phyloP scores from a whole-genome alignment of 2,888 invertebrate genomes.

The Coenonympha arcania region DNA sequence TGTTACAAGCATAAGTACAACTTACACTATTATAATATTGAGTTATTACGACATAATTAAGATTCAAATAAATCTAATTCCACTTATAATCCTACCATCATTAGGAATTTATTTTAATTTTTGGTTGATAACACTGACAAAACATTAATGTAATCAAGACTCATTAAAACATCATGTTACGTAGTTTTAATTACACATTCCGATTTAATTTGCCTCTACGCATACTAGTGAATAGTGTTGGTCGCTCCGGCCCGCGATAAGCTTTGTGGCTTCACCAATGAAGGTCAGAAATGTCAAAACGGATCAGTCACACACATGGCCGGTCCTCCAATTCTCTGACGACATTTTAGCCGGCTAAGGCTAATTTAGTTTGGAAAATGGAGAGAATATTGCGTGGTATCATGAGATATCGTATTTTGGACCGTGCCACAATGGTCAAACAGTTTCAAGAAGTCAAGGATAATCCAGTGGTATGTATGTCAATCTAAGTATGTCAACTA shows the following conservation, averaged over 20 bases:
- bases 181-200: conserved; percentile 9
- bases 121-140: background rate
- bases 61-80: too few relatives aligned
- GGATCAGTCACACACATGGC: conserved; percentile 27
- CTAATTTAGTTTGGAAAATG: conserved; percentile 67
- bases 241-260: conserved; percentile 46
- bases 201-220: conserved; percentile 15
- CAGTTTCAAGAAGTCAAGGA: conserved; percentile 92
- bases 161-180: conserved; percentile 9
- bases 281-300: conserved; percentile 67
- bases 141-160: background rate
- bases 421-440: conserved; percentile 89
- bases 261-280: conserved; percentile 39
- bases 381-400: conserved; percentile 91
- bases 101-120: background rate
- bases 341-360: conserved; percentile 20
- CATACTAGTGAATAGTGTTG: conserved; percentile 4
- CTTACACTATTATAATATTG: too few relatives aligned
- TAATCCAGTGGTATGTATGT: conserved; percentile 90
- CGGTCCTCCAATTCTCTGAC: conserved; percentile 9
- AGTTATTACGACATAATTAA: too few relatives aligned
- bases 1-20: too few relatives aligned
- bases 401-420: conserved; percentile 88
- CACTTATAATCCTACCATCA: background rate
- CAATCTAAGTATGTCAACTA: conserved; percentile 51